phyloP scores from a whole-genome alignment of 2,888 invertebrate species.

The Patella caerulea region DNA sequence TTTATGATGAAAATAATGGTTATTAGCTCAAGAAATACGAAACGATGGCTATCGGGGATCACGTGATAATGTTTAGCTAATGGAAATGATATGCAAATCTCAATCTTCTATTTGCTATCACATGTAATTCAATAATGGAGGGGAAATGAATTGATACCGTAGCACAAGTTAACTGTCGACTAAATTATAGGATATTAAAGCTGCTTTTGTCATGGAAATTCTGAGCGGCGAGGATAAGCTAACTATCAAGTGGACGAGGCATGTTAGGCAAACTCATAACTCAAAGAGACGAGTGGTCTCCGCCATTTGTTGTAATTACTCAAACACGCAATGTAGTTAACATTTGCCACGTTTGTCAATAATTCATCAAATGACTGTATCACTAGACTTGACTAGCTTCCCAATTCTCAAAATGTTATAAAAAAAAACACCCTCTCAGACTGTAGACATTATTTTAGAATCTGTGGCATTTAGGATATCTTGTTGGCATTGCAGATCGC shows the following conservation, averaged over 20 bases:
- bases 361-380: conserved; percentile 19
- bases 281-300: background rate
- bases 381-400: conserved; percentile 17
- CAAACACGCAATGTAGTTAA: conserved; percentile 18
- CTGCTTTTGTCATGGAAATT: too few species aligned
- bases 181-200: background rate
- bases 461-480: too few species aligned
- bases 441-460: too few species aligned
- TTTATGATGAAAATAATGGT: too few species aligned
- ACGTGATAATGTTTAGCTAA: background rate
- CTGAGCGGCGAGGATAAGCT: too few species aligned
- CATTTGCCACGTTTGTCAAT: conserved; percentile 22
- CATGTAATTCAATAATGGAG: conserved; percentile 7
- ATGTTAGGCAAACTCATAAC: background rate
- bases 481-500: too few species aligned
- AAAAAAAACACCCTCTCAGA: too few species aligned
- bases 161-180: conserved; percentile 9
- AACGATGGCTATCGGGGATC: too few species aligned
- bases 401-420: background rate
- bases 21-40: too few species aligned
- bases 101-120: conserved; percentile 1
- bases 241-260: too few species aligned
- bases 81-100: conserved; percentile 4
- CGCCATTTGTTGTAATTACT: conserved; percentile 12
- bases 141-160: conserved; percentile 2